Percentiles rank a stretch among this genome's conserved stretches.
Evolutionary conservation across 1,140 invertebrate species (phyloP).

Genomic region (Holotrichia oblita): DNA sequence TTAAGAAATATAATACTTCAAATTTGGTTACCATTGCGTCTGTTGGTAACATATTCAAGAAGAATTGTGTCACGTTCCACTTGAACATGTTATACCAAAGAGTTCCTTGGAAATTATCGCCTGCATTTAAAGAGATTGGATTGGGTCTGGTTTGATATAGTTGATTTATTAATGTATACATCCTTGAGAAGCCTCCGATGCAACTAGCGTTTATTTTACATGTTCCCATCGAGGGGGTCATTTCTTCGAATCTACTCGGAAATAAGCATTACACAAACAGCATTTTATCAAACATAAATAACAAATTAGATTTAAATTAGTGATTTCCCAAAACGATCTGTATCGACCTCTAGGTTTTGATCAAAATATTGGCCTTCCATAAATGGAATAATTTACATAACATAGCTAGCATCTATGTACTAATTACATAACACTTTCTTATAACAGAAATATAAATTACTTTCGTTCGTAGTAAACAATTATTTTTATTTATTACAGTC

Average conservation of each 20-base stretch:
- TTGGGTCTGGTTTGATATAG: conserved; percentile 67
- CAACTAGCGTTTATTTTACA: conserved; percentile 67
- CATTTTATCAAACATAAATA: no score
- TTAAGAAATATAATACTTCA: conserved; percentile 29
- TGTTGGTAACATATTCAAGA: conserved; percentile 80
- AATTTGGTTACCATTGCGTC: conserved; percentile 78
- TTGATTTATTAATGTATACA: conserved; percentile 67
- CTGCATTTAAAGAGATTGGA: conserved; percentile 80
- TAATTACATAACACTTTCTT: no score
- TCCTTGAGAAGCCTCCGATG: conserved; percentile 79
- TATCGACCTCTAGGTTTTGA: no score
- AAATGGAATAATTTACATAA: no score
- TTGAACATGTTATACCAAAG: conserved; percentile 83
- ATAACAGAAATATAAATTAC: no score
- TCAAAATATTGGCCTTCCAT: no score
- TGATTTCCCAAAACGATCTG: no score
- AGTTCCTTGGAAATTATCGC: conserved; percentile 88
- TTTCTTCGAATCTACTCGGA: conserved; percentile 79
- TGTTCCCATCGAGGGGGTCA: conserved; percentile 67
- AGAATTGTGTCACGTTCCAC: conserved; percentile 78
- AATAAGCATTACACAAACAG: no score
- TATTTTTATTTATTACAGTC: no score
- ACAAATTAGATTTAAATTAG: no score
- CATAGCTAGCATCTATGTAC: no score
- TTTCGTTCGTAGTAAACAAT: no score